These are phyloP conservation scores for Pelecanoides urinatrix DNA, from an alignment of 2,113 vertebrate species.

Conservation along the genomic window DNA sequence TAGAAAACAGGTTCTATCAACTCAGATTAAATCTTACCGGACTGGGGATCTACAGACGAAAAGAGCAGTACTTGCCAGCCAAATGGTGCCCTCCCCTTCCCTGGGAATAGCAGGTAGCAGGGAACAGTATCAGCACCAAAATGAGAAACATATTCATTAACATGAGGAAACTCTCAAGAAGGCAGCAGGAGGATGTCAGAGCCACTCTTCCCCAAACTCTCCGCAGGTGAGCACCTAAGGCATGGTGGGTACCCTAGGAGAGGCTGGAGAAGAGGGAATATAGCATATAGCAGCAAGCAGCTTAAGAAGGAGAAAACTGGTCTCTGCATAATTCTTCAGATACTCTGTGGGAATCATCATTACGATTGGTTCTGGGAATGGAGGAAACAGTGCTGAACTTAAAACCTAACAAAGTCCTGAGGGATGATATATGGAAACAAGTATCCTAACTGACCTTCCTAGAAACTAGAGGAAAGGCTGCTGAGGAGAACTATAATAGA, in stretches of 20 bases:
- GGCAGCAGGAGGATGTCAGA: not conserved
- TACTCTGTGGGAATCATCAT: not conserved
- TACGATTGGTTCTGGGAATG: not conserved
- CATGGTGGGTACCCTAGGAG: not conserved
- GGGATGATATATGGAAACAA: not conserved
- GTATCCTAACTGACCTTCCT: not conserved
- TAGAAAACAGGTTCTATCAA: not conserved
- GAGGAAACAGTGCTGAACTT: not conserved
- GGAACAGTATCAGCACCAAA: not conserved
- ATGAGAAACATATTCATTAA: not conserved
- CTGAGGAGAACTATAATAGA: not conserved
- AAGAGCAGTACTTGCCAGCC: not conserved
- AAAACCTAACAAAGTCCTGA: not conserved
- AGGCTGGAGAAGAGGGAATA: not conserved
- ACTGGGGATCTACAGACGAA: rapidly evolving
- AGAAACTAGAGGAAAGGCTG: not conserved
- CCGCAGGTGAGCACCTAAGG: not conserved
- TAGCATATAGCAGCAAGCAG: not conserved
- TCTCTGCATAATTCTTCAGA: not conserved
- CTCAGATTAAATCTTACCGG: not conserved
- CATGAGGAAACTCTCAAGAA: not conserved
- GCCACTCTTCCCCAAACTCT: no score
- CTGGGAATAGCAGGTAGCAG: not conserved
- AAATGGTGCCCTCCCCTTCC: not conserved
- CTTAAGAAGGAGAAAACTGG: not conserved